These are phyloP conservation scores for Odontothrips loti DNA, from an alignment of 2,888 invertebrate species.

Conservation along the genomic window DNA sequence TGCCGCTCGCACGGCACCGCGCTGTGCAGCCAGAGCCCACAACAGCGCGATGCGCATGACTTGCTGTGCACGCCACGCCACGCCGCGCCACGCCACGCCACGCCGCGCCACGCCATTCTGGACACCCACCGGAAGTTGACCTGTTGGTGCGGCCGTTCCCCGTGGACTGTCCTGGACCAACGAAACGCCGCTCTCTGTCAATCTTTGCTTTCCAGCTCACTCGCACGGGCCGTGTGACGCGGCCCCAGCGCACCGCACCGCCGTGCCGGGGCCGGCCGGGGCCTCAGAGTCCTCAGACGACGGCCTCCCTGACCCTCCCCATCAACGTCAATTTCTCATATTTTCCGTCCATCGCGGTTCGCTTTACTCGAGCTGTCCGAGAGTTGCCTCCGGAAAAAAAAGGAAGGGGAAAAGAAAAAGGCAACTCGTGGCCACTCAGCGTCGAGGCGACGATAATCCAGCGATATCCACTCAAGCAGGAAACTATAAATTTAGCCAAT, in stretches of 20 bases:
- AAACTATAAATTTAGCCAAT: no score
- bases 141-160: not conserved
- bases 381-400: no score
- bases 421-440: no score
- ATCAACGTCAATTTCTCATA: no score
- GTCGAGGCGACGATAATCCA: no score
- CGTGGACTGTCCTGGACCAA: not conserved
- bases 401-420: no score
- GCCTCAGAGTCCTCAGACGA: not conserved
- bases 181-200: not conserved
- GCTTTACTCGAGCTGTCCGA: no score
- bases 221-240: not conserved
- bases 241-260: not conserved
- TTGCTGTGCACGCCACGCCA: not conserved
- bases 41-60: not conserved
- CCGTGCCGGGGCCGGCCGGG: not conserved
- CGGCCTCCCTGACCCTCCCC: not conserved
- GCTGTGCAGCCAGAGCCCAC: not conserved
- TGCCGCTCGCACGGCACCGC: no score
- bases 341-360: no score
- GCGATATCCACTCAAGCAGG: no score
- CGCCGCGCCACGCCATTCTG: not conserved
- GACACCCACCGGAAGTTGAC: conserved; percentile 20
- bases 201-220: not conserved
- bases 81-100: not conserved